phyloP scores from a whole-genome alignment of 1,140 invertebrate genomes.

The Drosophila fuyamai region DNA sequence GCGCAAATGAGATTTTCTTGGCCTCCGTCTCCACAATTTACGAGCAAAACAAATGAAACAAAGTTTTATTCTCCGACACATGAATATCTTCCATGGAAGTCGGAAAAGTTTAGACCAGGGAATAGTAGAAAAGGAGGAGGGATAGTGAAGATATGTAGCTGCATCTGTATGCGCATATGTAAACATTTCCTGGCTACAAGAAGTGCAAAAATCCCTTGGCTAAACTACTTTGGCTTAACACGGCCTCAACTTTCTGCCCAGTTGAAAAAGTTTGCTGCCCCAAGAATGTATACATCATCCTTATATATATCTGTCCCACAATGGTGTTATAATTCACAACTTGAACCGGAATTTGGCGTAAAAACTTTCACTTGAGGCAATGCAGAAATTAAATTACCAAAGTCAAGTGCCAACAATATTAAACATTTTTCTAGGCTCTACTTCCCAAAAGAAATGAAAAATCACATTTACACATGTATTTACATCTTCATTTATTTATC shows the following conservation, averaged over 20 bases:
- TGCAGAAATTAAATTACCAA: constrained; percentile 52
- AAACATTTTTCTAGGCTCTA: background rate
- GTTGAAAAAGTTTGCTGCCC: constrained; percentile 38
- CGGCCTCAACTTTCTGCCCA: constrained; percentile 40
- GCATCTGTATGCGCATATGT: constrained; percentile 79
- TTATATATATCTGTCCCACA: constrained; percentile 21
- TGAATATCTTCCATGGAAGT: constrained; percentile 6
- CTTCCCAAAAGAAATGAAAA: no score
- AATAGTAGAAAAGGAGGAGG: background rate
- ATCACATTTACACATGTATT: background rate
- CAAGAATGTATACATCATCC: constrained; percentile 28
- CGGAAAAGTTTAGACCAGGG: background rate
- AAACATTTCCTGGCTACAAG: constrained; percentile 66
- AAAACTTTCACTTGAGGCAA: constrained; percentile 59
- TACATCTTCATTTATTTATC: background rate
- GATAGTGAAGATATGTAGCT: constrained; percentile 3
- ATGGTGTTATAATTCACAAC: constrained; percentile 73
- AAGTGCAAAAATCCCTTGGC: constrained; percentile 71
- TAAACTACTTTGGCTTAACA: constrained; percentile 58
- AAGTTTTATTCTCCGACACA: constrained; percentile 44
- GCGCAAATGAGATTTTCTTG: constrained; percentile 63
- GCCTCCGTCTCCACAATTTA: constrained; percentile 59
- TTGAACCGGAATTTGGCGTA: constrained; percentile 21
- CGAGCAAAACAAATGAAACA: constrained; percentile 60
- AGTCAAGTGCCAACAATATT: background rate